Percentiles rank a stretch among this genome's conserved stretches.
phyloP scores from a whole-genome alignment of 2,113 vertebrate species.

The Gopherus evgoodei region DNA sequence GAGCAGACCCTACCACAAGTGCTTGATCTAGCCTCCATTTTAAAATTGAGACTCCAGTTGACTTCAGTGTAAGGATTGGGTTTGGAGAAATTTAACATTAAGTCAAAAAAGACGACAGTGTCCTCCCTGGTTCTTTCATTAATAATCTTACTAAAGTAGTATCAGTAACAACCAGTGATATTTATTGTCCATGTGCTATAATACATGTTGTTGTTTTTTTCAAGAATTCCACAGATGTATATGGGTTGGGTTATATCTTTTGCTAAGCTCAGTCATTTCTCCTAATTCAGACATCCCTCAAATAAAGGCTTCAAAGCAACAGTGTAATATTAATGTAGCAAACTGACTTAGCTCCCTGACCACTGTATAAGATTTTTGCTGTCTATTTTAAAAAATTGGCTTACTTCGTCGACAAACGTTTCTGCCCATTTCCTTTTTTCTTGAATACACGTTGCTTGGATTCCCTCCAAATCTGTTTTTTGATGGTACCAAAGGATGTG shows the following conservation, averaged over 20 bases:
- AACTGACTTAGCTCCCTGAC: background rate
- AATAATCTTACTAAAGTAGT: background rate
- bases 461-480: background rate
- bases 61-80: background rate
- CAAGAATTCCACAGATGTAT: background rate
- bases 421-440: background rate
- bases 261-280: background rate
- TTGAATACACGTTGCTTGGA: background rate
- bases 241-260: background rate
- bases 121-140: background rate
- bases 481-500: background rate
- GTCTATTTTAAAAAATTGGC: background rate
- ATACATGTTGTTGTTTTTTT: background rate
- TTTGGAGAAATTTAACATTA: background rate
- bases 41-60: background rate
- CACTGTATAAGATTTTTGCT: background rate
- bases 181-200: background rate
- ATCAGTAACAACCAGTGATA: background rate
- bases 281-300: background rate
- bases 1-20: background rate
- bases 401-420: too few species aligned
- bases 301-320: background rate
- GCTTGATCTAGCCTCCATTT: background rate
- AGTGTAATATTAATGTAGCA: background rate
- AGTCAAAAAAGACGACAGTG: background rate